Evolutionary conservation across 2,888 invertebrate genomes (phyloP).

Genomic region (Rhopalosiphum nymphaeae): DNA sequence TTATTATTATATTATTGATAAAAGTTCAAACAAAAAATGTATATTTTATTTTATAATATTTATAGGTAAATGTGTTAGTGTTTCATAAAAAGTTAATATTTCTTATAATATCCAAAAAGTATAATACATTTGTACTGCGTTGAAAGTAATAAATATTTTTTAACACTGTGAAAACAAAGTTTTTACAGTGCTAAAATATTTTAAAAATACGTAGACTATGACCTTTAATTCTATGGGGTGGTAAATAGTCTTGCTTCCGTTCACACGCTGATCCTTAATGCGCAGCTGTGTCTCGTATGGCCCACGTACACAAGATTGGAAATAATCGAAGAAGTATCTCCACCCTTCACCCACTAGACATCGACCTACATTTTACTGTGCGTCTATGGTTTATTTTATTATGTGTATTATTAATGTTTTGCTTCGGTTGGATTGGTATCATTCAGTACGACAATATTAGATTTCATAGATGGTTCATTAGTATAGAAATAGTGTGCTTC

Average conservation of each 20-base stretch:
- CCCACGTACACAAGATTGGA: background rate
- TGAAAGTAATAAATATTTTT: no score
- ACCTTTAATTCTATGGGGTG: background rate
- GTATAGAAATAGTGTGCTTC: constrained; percentile 3
- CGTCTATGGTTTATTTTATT: background rate
- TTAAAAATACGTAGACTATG: background rate
- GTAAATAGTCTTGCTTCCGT: background rate
- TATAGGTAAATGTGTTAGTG: background rate
- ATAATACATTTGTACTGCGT: background rate
- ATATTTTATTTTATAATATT: background rate
- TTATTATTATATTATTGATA: background rate
- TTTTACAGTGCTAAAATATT: background rate
- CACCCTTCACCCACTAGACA: background rate
- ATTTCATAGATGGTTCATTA: constrained; percentile 7
- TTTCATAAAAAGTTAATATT: background rate
- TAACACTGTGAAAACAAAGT: background rate
- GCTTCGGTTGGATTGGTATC: background rate
- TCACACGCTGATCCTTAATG: background rate
- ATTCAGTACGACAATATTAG: background rate
- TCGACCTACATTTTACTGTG: background rate
- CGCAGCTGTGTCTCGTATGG: background rate
- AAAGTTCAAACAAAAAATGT: background rate
- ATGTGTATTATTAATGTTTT: background rate
- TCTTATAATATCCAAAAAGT: background rate
- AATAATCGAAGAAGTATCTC: background rate